Evolutionary conservation across 2,113 vertebrate genomes (phyloP), one percentile per base, ranked within the genome.

Genomic region (Coregonus clupeaformis): DNA sequence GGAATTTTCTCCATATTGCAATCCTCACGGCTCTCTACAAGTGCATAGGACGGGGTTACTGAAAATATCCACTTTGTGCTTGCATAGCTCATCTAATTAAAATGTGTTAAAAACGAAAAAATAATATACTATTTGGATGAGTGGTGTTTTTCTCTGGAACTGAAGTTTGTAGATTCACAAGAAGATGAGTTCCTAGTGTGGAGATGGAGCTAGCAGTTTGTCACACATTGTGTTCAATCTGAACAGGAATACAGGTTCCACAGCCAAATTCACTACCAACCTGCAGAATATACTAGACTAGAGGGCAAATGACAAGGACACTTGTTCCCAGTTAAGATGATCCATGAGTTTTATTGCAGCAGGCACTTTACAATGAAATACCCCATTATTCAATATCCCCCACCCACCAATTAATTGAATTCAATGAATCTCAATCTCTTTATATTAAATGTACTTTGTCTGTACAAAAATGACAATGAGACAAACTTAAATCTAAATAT

Each of bases 331-430:
- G 29, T 70, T 32, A 69, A 66, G 27, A 73, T 78, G 65, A 82
- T 77, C 79, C 72, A 70, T 73, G 67, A 80, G 55, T 27, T 86
- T 86, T 82, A 81, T 80, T 86, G 72, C 68, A 78, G 77, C 77
- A 79, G 77, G 78, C 73, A 80, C 80, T 81, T 82, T 76, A 86
- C 64, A 84, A 69, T 70, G 76, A 82, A 63, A 68, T 62, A 64
- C 64, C 72, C 68, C 64, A 22, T 64, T 29, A 36, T 55, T 60
- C 22, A 30, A 24, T 57, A 13, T 30, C 16, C 32, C 16, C 45
- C 22, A 14, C 49, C 18, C 27, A 65, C 36, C 47, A 20, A 30
- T 68, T n/a, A 42, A 29, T 30, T 69, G 16, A 76, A 64, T n/a
- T 69, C 45, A 69, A 75, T 45, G 75, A 60, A 66, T 47, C 47